These are phyloP conservation scores for Ophion obscuratus DNA, from an alignment of 2,888 invertebrate species.

Conservation along the genomic window DNA sequence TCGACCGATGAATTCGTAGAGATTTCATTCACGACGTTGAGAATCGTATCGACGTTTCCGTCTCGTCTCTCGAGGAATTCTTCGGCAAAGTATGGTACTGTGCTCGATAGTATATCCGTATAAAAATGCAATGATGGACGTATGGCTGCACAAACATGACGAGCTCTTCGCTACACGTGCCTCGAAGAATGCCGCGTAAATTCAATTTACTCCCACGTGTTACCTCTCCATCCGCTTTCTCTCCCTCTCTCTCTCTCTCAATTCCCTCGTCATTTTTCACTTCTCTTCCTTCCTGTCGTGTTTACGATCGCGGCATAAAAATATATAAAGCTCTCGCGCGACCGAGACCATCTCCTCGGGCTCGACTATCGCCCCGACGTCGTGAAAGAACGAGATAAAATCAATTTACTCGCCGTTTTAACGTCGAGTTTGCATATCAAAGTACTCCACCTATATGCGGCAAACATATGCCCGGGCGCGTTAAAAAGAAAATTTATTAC, in stretches of 20 bases:
- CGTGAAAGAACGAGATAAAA: slow-evolving; percentile 9
- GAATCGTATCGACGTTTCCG: neutral
- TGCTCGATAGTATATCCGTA: neutral
- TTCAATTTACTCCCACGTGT: slow-evolving; percentile 50
- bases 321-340: slow-evolving; percentile 30
- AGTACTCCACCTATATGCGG: neutral
- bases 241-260: slow-evolving; percentile 34
- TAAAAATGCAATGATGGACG: neutral
- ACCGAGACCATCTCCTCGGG: slow-evolving; percentile 5
- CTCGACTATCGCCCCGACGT: neutral
- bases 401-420: slow-evolving; percentile 35
- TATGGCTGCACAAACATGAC: slow-evolving; percentile 2
- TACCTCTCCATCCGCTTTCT: neutral
- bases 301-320: slow-evolving; percentile 54
- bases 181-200: slow-evolving; percentile 46
- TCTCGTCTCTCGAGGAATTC: neutral
- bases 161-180: slow-evolving; percentile 23
- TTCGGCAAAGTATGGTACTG: neutral
- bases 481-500: slow-evolving; percentile 8
- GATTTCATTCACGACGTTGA: neutral
- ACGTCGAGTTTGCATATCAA: slow-evolving; percentile 24
- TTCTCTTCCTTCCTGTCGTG: slow-evolving; percentile 32
- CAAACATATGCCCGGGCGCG: neutral
- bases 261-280: slow-evolving; percentile 48
- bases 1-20: neutral